Percentiles rank a stretch among this genome's conserved stretches.
phyloP scores from a whole-genome alignment of 2,888 invertebrate genomes.

The Timandra comae region DNA sequence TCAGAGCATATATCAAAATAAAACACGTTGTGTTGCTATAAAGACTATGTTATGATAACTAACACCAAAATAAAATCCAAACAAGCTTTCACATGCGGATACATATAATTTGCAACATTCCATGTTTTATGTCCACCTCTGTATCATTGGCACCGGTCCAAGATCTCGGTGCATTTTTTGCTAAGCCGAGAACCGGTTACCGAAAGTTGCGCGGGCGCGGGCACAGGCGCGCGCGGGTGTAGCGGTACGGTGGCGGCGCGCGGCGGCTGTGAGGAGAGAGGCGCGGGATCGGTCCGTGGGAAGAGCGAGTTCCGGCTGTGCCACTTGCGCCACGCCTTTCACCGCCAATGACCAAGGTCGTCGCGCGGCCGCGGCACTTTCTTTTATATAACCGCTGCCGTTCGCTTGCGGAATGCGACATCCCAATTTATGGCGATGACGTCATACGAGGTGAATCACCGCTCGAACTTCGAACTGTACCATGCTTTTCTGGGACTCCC shows the following conservation, averaged over 20 bases:
- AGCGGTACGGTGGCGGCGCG: conserved; percentile 8
- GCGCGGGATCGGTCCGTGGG: conserved; percentile 60
- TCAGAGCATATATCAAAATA: too few relatives aligned
- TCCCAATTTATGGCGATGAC: conserved; percentile 67
- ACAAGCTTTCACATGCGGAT: conserved; percentile 22
- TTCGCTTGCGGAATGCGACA: conserved; percentile 57
- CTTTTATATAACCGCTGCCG: conserved; percentile 64
- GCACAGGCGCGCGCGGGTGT: conserved; percentile 24
- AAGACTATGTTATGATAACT: too few relatives aligned
- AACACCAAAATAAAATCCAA: neutral
- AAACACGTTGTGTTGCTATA: too few relatives aligned
- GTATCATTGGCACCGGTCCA: conserved; percentile 37
- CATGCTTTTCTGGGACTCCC: too few relatives aligned
- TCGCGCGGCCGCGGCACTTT: conserved; percentile 71
- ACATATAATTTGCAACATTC: conserved; percentile 31
- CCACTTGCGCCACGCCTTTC: conserved; percentile 72
- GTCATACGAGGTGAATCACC: conserved; percentile 65
- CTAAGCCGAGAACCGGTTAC: conserved; percentile 47
- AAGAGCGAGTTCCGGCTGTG: conserved; percentile 72
- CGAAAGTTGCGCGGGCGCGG: conserved; percentile 47
- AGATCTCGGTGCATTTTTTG: conserved; percentile 46
- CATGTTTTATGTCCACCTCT: conserved; percentile 37
- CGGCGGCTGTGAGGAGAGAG: conserved; percentile 41
- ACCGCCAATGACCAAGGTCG: conserved; percentile 64
- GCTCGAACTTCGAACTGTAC: conserved; percentile 11